Evolutionary conservation across 2,888 invertebrate genomes (phyloP).

Genomic region (Leptodirus hochenwartii): DNA sequence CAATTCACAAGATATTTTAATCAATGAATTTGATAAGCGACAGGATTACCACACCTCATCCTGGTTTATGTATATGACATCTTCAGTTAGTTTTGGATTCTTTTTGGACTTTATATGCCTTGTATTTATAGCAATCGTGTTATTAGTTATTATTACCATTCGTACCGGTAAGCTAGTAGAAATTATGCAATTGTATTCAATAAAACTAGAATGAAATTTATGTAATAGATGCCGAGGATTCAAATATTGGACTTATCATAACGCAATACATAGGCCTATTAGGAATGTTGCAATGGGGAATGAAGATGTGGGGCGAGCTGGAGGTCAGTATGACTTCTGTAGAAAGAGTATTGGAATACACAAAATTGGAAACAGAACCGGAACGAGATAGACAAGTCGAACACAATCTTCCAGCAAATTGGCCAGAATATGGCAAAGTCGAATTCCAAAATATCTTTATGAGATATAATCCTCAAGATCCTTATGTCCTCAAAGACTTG

Average conservation of each 20-base stretch:
- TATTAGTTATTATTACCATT: no score
- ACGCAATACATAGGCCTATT: conserved; percentile 66
- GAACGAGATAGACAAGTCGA: conserved; percentile 24
- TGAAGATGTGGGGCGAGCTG: conserved; percentile 73
- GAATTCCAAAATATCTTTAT: conserved; percentile 50
- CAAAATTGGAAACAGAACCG: conserved; percentile 47
- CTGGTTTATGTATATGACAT: conserved; percentile 79
- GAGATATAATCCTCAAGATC: conserved; percentile 50
- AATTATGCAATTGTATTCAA: no score
- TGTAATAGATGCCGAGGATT: conserved; percentile 27
- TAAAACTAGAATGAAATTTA: no score
- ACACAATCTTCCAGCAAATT: conserved; percentile 29
- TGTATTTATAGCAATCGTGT: conserved; percentile 69
- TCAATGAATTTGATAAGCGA: conserved; percentile 61
- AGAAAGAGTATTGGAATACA: conserved; percentile 69
- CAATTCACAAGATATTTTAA: conserved; percentile 59
- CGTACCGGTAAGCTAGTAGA: no score
- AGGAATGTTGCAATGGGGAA: conserved; percentile 42
- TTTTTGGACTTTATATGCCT: conserved; percentile 83
- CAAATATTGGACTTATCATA: conserved; percentile 60
- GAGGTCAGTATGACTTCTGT: conserved; percentile 78
- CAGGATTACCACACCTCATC: conserved; percentile 80
- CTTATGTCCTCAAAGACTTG: conserved; percentile 55
- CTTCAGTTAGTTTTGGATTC: conserved; percentile 84
- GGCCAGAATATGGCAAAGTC: conserved; percentile 55